Evolutionary conservation across 1,140 invertebrate species (phyloP).

Genomic region (Drosophila navojoa): DNA sequence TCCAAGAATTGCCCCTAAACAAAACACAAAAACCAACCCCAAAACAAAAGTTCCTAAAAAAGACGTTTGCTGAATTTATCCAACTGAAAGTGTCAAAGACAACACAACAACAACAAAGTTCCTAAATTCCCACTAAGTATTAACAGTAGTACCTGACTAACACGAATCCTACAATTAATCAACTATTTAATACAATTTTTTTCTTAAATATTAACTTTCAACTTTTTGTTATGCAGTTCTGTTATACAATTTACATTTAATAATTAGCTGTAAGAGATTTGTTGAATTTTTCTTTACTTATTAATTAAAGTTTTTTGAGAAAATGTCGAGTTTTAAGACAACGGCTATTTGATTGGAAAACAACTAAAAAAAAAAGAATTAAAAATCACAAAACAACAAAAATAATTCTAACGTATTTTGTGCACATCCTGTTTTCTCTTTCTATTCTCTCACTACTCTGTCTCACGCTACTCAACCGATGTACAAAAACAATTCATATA

Average conservation of each 20-base stretch:
- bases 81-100: constrained; percentile 54
- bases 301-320: constrained; percentile 69
- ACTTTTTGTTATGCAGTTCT: constrained; percentile 73
- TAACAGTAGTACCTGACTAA: constrained; percentile 46
- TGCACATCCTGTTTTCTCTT: constrained; percentile 83
- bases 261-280: constrained; percentile 71
- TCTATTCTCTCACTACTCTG: constrained; percentile 82
- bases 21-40: neutral
- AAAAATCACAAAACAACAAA: constrained; percentile 58
- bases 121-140: constrained; percentile 46
- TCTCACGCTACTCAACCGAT: constrained; percentile 82
- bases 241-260: constrained; percentile 67
- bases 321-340: constrained; percentile 67
- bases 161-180: constrained; percentile 9
- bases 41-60: constrained; percentile 52
- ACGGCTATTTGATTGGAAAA: constrained; percentile 46
- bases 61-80: constrained; percentile 62
- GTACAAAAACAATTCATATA: constrained; percentile 59
- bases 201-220: constrained; percentile 41
- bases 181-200: constrained; percentile 41
- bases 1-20: neutral
- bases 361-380: constrained; percentile 36
- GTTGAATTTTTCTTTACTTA: constrained; percentile 58
- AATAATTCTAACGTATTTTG: constrained; percentile 84
- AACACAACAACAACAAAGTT: constrained; percentile 53